These are phyloP conservation scores for Eugnorisma glareosa DNA, from an alignment of 2,888 invertebrate genomes.

Conservation along the genomic window DNA sequence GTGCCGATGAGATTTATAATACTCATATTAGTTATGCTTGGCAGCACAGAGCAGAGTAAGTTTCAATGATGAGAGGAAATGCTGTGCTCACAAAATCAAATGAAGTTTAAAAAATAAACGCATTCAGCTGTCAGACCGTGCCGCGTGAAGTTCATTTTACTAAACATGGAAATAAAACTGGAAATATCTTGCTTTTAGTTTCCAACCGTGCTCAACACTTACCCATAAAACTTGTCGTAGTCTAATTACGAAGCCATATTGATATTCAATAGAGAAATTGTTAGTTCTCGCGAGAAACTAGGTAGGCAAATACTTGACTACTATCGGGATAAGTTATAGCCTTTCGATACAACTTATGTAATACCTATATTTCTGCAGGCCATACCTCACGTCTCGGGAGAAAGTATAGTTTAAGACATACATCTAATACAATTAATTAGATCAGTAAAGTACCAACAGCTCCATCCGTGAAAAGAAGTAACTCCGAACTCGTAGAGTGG, in stretches of 20 bases:
- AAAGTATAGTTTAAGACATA: conserved; percentile 11
- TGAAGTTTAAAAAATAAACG: background rate
- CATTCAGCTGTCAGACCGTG: background rate
- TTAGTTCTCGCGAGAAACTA: conserved; percentile 31
- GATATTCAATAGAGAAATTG: conserved; percentile 41
- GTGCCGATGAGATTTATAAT: background rate
- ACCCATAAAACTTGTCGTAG: conserved; percentile 1
- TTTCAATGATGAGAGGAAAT: background rate
- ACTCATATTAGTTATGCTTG: background rate
- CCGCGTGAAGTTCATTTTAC: background rate
- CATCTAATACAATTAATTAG: background rate
- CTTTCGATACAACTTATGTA: conserved; percentile 18
- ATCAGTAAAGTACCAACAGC: background rate
- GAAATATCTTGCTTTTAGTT: background rate
- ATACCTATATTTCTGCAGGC: background rate
- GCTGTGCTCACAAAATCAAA: background rate
- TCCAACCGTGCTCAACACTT: no score
- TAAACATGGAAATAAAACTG: conserved; percentile 10
- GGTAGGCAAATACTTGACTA: conserved; percentile 15
- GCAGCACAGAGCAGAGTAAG: background rate
- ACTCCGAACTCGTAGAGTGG: background rate
- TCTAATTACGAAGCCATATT: conserved; percentile 26
- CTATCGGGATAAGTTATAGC: conserved; percentile 29
- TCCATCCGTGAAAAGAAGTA: background rate
- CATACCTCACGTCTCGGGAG: background rate